A percentile compares a stretch with the other conserved stretches of the same genome.
phyloP scores from a whole-genome alignment of 2,888 invertebrate species.

The Chelonus formosanus region DNA sequence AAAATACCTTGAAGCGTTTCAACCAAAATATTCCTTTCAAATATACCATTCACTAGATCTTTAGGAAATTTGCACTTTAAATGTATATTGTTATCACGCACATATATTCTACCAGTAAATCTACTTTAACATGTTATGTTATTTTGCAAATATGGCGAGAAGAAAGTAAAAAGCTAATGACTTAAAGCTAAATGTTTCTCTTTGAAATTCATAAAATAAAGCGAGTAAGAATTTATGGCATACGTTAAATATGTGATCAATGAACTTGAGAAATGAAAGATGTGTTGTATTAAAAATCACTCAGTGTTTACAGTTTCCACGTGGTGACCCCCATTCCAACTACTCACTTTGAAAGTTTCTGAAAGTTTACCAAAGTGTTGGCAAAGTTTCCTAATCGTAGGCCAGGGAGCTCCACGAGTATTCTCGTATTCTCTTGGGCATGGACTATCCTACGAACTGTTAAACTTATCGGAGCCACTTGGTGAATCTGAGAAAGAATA shows the following conservation, averaged over 20 bases:
- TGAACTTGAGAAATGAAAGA: neutral
- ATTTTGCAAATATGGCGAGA: no score
- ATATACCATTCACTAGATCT: no score
- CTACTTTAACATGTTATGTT: no score
- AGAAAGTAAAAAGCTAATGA: no score
- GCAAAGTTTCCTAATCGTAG: constrained; percentile 56
- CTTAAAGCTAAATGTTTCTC: no score
- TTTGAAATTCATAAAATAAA: no score
- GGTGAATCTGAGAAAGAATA: constrained; percentile 3
- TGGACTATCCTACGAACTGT: constrained; percentile 24
- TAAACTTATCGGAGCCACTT: constrained; percentile 37
- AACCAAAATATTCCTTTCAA: constrained; percentile 48
- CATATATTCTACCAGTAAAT: no score
- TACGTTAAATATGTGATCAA: no score
- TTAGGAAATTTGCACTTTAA: neutral
- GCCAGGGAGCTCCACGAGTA: constrained; percentile 43
- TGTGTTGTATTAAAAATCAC: constrained; percentile 26
- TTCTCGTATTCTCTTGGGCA: constrained; percentile 24
- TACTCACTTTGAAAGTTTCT: constrained; percentile 37
- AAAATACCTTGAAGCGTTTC: constrained; percentile 57
- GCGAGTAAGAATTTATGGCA: no score
- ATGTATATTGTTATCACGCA: no score
- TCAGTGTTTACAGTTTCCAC: constrained; percentile 51
- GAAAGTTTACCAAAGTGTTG: constrained; percentile 44
- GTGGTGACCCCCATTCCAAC: constrained; percentile 45